Conservation (phyloP, 2,888 invertebrate species). For the Craniophora ligustri region DNA sequence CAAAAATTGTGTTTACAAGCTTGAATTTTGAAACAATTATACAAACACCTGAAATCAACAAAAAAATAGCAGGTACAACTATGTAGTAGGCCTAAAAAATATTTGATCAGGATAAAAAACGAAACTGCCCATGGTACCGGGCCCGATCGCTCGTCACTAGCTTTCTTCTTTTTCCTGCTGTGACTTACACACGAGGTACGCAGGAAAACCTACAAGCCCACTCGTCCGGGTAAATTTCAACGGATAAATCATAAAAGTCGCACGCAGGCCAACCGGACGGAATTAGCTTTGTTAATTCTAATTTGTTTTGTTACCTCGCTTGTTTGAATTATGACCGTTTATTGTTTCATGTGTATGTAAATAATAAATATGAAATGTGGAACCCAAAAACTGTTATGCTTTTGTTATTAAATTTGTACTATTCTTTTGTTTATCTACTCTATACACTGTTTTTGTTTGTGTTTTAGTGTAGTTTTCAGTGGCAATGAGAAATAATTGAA, state of each 20-base stretch:
- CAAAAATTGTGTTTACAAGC: too few species aligned
- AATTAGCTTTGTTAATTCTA: constrained; percentile 71
- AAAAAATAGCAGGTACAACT: too few species aligned
- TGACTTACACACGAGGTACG: too few species aligned
- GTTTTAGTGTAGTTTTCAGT: too few species aligned
- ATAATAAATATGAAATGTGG: constrained; percentile 47
- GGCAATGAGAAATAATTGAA: too few species aligned
- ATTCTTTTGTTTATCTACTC: constrained; percentile 44
- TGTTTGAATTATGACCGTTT: constrained; percentile 54
- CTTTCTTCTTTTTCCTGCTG: too few species aligned
- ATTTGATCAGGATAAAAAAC: too few species aligned
- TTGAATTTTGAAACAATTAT: too few species aligned
- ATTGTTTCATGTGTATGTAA: constrained; percentile 62
- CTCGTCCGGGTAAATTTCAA: constrained; percentile 58
- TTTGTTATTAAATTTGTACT: constrained; percentile 41
- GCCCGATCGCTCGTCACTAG: background rate
- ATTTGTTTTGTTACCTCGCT: constrained; percentile 64
- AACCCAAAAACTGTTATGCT: constrained; percentile 38
- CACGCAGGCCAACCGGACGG: constrained; percentile 58
- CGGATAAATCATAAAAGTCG: constrained; percentile 75
- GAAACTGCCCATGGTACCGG: background rate
- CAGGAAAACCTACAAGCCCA: constrained; percentile 37
- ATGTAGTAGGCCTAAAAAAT: too few species aligned
- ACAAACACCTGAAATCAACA: too few species aligned
- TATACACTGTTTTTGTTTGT: constrained; percentile 26